Conservation (phyloP, 1,140 invertebrate genomes). For the Dysdera silvatica region DNA sequence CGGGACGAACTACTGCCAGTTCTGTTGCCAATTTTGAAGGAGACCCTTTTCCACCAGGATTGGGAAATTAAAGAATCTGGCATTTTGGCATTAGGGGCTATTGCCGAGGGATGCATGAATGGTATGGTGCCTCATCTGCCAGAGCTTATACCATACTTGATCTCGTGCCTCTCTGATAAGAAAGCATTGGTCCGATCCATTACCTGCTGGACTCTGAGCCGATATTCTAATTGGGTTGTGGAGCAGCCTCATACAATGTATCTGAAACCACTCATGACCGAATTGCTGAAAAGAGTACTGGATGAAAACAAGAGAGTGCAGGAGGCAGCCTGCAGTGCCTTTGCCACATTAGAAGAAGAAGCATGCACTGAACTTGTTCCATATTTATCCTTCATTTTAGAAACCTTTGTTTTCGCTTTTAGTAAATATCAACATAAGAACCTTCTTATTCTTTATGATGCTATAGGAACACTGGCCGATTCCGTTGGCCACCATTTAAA, state of each 20-base stretch:
- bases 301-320: conserved; percentile 98
- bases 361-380: conserved; percentile 96
- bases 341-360: conserved; percentile 97
- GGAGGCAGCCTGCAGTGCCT: conserved; percentile 97
- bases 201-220: conserved; percentile 95
- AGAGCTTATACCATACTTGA: conserved; percentile 92
- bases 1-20: conserved; percentile 88
- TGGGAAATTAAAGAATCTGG: conserved; percentile 97
- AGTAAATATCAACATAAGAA: conserved; percentile 95
- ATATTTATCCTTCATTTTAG: conserved; percentile 90
- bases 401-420: conserved; percentile 98
- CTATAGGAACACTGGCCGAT: conserved; percentile 94
- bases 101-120: conserved; percentile 97
- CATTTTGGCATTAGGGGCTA: conserved; percentile 89
- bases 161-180: conserved; percentile 82
- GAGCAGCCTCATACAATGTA: conserved; percentile 86
- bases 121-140: conserved; percentile 94
- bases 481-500: conserved; percentile 95
- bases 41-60: conserved; percentile 87
- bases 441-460: conserved; percentile 95
- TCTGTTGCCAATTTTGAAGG: conserved; percentile 90
- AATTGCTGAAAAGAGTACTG: conserved; percentile 80
- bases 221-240: conserved; percentile 98
- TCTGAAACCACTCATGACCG: conserved; percentile 89
- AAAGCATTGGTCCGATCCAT: conserved; percentile 95